These are phyloP conservation scores for Nomada lathburiana DNA, from an alignment of 2,888 invertebrate genomes.

Conservation along the genomic window DNA sequence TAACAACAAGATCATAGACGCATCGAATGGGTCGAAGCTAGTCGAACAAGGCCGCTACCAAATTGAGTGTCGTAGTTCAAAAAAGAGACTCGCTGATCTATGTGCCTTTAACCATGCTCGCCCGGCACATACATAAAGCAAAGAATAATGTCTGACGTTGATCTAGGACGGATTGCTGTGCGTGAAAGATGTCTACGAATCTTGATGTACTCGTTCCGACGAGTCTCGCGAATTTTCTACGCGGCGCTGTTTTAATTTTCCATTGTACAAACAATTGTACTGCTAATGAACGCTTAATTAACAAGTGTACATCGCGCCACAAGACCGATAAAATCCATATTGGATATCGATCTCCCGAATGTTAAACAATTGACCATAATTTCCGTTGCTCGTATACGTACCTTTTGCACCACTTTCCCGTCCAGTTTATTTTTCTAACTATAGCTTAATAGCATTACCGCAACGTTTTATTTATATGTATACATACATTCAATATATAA, in stretches of 20 bases:
- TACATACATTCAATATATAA: slow-evolving; percentile 44
- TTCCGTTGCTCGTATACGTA: slow-evolving; percentile 4
- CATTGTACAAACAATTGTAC: slow-evolving; percentile 1
- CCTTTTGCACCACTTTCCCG: slow-evolving; percentile 35
- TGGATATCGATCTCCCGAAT: slow-evolving; percentile 22
- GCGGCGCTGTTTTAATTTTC: slow-evolving; percentile 3
- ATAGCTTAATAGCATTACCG: slow-evolving; percentile 49
- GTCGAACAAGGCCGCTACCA: slow-evolving; percentile 57
- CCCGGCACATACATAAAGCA: background rate
- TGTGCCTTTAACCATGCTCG: slow-evolving; percentile 64
- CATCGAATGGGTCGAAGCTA: slow-evolving; percentile 59
- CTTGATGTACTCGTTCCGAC: background rate
- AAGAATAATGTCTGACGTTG: background rate
- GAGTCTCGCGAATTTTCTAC: slow-evolving; percentile 3
- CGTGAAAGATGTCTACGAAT: slow-evolving; percentile 10
- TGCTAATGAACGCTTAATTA: background rate
- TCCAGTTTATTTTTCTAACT: slow-evolving; percentile 55
- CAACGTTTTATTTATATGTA: slow-evolving; percentile 61
- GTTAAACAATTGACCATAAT: background rate
- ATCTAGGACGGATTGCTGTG: slow-evolving; percentile 11
- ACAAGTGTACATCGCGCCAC: background rate
- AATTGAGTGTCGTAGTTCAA: slow-evolving; percentile 59
- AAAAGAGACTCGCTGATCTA: slow-evolving; percentile 62
- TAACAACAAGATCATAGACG: background rate
- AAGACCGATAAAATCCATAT: slow-evolving; percentile 27